A percentile compares a stretch with the other conserved stretches of the same genome.
These are phyloP conservation scores for Rhinophrynus dorsalis DNA, from an alignment of 2,797 vertebrate genomes.

Conservation along the genomic window DNA sequence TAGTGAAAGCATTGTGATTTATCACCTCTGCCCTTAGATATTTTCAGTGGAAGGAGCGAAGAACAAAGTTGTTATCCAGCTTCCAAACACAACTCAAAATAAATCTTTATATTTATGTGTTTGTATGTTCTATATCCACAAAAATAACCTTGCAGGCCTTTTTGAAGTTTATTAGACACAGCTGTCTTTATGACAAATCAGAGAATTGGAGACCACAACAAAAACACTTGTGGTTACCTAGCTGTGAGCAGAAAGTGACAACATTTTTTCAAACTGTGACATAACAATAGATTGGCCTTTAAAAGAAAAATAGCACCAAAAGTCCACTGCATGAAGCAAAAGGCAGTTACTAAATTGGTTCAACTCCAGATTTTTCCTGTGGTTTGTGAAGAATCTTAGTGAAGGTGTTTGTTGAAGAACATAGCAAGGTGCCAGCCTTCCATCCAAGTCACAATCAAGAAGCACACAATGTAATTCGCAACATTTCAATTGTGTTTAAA, in stretches of 20 bases:
- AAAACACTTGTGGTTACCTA: not conserved
- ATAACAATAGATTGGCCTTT: constrained; percentile 17
- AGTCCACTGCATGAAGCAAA: not conserved
- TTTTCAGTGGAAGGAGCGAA: no score
- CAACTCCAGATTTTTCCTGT: not conserved
- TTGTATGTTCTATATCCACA: not conserved
- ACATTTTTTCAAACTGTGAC: not conserved
- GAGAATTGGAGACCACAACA: constrained; percentile 6
- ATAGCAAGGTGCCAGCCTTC: constrained; percentile 3
- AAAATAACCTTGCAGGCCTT: constrained; percentile 5
- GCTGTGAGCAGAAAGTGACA: not conserved
- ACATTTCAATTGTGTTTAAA: constrained; percentile 31
- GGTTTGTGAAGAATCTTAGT: not conserved
- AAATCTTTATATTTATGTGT: no score
- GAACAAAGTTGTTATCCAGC: no score
- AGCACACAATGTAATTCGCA: constrained; percentile 2
- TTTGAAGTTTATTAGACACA: not conserved
- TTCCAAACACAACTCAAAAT: no score
- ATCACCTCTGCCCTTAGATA: no score
- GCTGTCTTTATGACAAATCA: constrained; percentile 15
- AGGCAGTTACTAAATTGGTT: constrained; percentile 34
- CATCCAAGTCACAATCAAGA: not conserved
- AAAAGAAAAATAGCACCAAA: not conserved
- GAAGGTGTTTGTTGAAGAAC: not conserved
- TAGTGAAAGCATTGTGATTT: no score